Percentiles rank a stretch among this genome's conserved stretches.
phyloP scores from a whole-genome alignment of 2,113 vertebrate genomes.

The Nestor notabilis region DNA sequence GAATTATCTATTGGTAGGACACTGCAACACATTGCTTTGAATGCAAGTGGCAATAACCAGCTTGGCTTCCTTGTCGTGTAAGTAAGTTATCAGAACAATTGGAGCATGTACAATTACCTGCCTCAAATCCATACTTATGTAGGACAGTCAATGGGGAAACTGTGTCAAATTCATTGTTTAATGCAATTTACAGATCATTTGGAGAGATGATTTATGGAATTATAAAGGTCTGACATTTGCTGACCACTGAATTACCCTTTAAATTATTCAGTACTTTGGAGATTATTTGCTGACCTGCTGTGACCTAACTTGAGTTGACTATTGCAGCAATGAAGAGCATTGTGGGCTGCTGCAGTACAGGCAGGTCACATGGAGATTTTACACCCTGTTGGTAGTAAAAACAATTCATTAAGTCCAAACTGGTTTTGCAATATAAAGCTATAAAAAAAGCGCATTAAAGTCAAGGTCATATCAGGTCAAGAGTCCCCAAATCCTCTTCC shows the following conservation, averaged over 20 bases:
- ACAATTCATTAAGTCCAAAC: background rate
- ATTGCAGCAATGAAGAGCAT: background rate
- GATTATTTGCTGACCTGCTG: constrained; percentile 19
- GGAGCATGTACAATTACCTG: background rate
- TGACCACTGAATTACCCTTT: constrained; percentile 48
- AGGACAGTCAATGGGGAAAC: constrained; percentile 18
- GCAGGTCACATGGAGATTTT: background rate
- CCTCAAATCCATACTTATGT: background rate
- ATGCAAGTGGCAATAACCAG: background rate
- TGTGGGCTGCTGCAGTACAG: background rate
- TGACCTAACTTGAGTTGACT: background rate
- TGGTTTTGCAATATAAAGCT: constrained; percentile 4
- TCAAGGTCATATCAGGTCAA: background rate
- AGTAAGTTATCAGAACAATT: constrained; percentile 33
- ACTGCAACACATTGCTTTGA: background rate
- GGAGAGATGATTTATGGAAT: constrained; percentile 58
- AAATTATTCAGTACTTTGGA: constrained; percentile 68
- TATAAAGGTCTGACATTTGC: constrained; percentile 46
- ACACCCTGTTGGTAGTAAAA: background rate
- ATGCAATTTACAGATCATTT: constrained; percentile 29
- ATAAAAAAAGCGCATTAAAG: background rate
- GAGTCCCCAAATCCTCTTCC: background rate
- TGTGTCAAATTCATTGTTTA: constrained; percentile 14
- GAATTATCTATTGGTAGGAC: background rate
- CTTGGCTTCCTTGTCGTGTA: background rate